Evolutionary conservation across 1,140 invertebrate genomes (phyloP).

Genomic region (Drosophila funebris): DNA sequence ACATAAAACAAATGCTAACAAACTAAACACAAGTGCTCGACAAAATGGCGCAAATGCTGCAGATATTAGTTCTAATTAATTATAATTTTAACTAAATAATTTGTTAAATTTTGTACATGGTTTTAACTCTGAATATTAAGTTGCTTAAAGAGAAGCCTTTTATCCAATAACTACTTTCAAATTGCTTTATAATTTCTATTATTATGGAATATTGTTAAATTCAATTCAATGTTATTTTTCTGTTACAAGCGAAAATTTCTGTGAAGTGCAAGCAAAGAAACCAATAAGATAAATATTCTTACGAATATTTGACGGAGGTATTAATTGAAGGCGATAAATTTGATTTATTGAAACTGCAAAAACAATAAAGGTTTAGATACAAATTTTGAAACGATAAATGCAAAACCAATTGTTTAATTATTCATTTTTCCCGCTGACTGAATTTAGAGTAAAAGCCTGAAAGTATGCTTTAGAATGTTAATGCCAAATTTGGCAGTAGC

Average conservation of each 20-base stretch:
- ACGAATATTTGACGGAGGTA: conserved; percentile 23
- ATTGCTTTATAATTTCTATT: conserved; percentile 4
- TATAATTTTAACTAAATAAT: conserved; percentile 25
- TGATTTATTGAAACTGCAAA: conserved; percentile 75
- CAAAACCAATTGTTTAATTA: conserved; percentile 45
- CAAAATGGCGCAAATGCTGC: conserved; percentile 53
- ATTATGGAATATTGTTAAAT: not conserved
- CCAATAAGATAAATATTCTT: conserved; percentile 28
- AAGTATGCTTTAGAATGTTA: not conserved
- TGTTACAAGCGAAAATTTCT: conserved; percentile 38
- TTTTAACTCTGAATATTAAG: conserved; percentile 1
- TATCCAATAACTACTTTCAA: not conserved
- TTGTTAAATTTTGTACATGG: conserved; percentile 38
- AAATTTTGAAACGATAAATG: conserved; percentile 83
- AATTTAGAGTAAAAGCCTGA: not conserved
- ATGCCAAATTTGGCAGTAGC: not conserved
- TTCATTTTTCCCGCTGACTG: not conserved
- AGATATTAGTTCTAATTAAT: conserved; percentile 62
- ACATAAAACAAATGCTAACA: conserved; percentile 33
- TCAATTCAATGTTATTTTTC: conserved; percentile 26
- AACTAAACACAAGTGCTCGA: conserved; percentile 72
- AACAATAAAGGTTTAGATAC: conserved; percentile 84
- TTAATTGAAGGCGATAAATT: conserved; percentile 36
- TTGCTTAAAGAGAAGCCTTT: conserved; percentile 10
- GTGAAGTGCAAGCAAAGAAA: conserved; percentile 31